Conservation (phyloP, 2,888 invertebrate species). For the Cryptocephalus primarius region DNA sequence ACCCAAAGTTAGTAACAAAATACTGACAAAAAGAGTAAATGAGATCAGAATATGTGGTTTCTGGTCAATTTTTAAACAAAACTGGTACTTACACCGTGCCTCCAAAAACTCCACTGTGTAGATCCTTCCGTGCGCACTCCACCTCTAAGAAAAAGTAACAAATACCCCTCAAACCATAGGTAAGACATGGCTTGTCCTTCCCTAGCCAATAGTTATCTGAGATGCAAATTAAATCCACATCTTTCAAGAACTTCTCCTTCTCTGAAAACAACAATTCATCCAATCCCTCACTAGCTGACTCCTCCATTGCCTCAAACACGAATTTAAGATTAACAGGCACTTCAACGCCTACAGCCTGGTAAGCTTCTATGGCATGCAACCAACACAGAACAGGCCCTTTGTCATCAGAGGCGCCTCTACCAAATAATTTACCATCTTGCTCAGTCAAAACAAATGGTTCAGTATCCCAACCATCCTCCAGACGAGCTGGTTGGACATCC, state of each 20-base stretch:
- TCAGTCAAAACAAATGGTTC: conserved; percentile 89
- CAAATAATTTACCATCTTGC: conserved; percentile 79
- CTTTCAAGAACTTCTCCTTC: conserved; percentile 68
- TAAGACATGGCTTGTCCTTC: conserved; percentile 91
- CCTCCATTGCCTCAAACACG: conserved; percentile 97
- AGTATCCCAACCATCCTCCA: conserved; percentile 90
- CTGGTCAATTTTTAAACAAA: background rate
- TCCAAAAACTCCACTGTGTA: conserved; percentile 93
- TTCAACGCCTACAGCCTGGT: conserved; percentile 49
- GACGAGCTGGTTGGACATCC: conserved; percentile 93
- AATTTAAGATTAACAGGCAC: conserved; percentile 76
- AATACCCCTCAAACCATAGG: conserved; percentile 89
- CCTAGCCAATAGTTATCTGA: conserved; percentile 99
- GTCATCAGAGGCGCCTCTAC: conserved; percentile 83
- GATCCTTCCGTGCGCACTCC: conserved; percentile 79
- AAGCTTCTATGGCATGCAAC: conserved; percentile 89
- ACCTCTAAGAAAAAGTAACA: conserved; percentile 86
- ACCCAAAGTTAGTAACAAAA: background rate
- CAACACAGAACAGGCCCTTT: conserved; percentile 90
- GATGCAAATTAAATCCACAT: conserved; percentile 91
- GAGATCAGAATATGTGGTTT: too few species aligned
- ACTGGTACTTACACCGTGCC: conserved; percentile 67
- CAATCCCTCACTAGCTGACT: conserved; percentile 91
- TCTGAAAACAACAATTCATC: conserved; percentile 65
- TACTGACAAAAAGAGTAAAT: background rate